phyloP scores from a whole-genome alignment of 2,888 invertebrate genomes.

The Heteromurus nitidus region DNA sequence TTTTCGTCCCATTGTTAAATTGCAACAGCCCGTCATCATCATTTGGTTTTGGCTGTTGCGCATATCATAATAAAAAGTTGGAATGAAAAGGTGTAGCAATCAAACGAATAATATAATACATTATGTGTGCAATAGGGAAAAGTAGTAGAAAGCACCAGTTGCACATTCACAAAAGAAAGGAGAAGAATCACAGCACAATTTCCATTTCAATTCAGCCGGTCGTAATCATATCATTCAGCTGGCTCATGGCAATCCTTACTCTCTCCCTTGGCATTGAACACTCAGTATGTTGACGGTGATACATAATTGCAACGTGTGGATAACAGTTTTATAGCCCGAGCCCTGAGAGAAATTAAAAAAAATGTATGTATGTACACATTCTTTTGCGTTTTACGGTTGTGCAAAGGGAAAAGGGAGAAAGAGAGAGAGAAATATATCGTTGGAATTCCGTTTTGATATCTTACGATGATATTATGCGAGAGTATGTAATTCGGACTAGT shows the following conservation, averaged over 20 bases:
- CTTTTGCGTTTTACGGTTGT: no score
- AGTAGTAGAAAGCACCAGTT: constrained; percentile 30
- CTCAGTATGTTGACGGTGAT: neutral
- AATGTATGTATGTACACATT: neutral
- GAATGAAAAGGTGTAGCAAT: constrained; percentile 4
- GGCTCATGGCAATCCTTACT: no score
- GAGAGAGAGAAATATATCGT: constrained; percentile 10
- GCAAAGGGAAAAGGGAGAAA: neutral
- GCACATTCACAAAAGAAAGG: neutral
- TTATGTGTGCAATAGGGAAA: constrained; percentile 15
- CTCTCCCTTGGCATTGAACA: neutral
- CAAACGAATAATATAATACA: neutral
- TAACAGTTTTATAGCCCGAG: constrained; percentile 37
- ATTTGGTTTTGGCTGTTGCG: constrained; percentile 36
- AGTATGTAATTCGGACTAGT: neutral
- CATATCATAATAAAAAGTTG: constrained; percentile 32
- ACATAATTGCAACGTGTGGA: constrained; percentile 21
- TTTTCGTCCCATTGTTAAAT: constrained; percentile 7
- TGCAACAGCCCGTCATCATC: constrained; percentile 22
- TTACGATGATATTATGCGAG: no score
- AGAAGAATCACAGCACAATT: constrained; percentile 9
- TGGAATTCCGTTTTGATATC: neutral
- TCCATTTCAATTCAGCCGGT: constrained; percentile 22
- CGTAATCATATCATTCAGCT: constrained; percentile 45
- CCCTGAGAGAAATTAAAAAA: neutral